These are phyloP conservation scores for Camptogramma bilineatum DNA, from an alignment of 2,888 invertebrate species.

Conservation along the genomic window DNA sequence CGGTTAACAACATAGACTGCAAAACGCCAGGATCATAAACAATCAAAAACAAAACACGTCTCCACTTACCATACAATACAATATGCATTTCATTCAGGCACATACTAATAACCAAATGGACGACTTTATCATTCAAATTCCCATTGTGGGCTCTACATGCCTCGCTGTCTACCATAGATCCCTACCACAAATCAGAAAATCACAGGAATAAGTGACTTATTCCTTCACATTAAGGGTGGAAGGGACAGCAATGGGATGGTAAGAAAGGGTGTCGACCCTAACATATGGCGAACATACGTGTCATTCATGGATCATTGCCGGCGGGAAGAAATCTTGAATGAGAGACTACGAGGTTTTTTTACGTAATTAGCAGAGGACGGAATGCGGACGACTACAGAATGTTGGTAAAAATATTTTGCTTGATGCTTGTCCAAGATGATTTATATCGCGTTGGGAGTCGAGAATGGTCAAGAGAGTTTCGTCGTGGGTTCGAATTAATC, in stretches of 20 bases:
- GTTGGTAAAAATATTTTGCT: background rate
- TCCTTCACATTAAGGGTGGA: slow-evolving; percentile 16
- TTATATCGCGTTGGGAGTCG: no score
- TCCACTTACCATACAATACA: slow-evolving; percentile 22
- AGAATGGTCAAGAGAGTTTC: no score
- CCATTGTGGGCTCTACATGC: slow-evolving; percentile 49
- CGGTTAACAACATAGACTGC: no score
- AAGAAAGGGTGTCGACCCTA: slow-evolving; percentile 49
- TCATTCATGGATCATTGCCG: slow-evolving; percentile 39
- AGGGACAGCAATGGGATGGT: slow-evolving; percentile 6
- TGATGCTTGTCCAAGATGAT: no score
- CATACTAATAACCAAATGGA: slow-evolving; percentile 47
- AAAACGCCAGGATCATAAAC: background rate
- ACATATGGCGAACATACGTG: slow-evolving; percentile 49
- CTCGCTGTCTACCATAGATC: slow-evolving; percentile 44
- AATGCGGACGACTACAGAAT: background rate
- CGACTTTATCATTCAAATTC: slow-evolving; percentile 55
- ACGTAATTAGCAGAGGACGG: slow-evolving; percentile 25
- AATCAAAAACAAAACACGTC: slow-evolving; percentile 7
- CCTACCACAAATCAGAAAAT: slow-evolving; percentile 8
- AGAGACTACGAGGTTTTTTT: slow-evolving; percentile 26
- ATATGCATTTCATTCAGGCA: slow-evolving; percentile 37
- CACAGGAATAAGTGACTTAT: slow-evolving; percentile 22
- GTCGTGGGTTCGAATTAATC: no score
- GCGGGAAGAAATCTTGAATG: slow-evolving; percentile 33